These are phyloP conservation scores for Chiroxiphia lanceolata DNA, from an alignment of 2,797 vertebrate species.

Conservation along the genomic window DNA sequence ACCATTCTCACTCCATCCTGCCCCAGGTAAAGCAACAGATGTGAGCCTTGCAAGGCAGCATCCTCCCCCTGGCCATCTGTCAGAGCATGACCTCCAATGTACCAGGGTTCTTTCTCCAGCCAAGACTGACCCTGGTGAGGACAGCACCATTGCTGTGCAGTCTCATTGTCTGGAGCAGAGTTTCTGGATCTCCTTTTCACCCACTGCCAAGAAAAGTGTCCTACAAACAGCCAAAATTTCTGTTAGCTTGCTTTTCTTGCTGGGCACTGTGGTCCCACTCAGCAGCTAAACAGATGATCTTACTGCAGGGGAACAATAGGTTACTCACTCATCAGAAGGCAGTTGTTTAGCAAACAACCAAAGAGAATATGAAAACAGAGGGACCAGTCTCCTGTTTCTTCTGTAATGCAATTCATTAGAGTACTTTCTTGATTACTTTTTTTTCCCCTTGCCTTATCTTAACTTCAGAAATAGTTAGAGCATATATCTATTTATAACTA, in stretches of 20 bases:
- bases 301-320: neutral
- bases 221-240: neutral
- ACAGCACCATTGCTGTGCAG: neutral
- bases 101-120: neutral
- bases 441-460: neutral
- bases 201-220: neutral
- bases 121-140: neutral
- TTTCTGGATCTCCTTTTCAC: neutral
- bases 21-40: neutral
- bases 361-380: neutral
- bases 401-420: neutral
- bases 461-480: neutral
- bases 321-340: neutral
- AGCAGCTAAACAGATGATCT: neutral
- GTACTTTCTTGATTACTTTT: neutral
- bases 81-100: neutral
- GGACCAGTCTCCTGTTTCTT: neutral
- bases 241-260: neutral
- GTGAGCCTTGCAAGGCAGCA: neutral
- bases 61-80: neutral
- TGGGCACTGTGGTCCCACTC: neutral
- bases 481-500: neutral
- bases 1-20: fast-evolving
- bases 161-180: neutral
- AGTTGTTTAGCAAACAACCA: neutral